phyloP scores from a whole-genome alignment of 2,797 vertebrate species.

The Chaunax sp. region DNA sequence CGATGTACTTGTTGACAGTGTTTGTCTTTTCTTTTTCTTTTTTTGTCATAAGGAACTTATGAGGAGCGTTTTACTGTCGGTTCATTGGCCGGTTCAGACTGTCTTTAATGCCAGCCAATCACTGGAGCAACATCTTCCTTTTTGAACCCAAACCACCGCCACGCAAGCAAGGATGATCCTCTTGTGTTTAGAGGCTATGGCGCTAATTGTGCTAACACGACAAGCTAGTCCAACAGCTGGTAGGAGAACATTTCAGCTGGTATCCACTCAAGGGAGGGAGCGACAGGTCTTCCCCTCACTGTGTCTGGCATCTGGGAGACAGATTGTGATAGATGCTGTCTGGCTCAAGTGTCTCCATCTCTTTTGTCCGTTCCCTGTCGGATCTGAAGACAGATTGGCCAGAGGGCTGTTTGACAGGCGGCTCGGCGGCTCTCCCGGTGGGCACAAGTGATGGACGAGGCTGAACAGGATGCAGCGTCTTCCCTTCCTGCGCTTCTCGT shows the following conservation, averaged over 20 bases:
- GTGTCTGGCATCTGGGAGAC: constrained; percentile 55
- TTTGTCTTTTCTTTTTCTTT: too few relatives aligned
- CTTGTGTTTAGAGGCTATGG: constrained; percentile 7
- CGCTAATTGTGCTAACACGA: constrained; percentile 27
- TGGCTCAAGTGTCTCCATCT: constrained; percentile 73
- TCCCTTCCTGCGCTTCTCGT: constrained; percentile 70
- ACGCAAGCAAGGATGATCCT: too few relatives aligned
- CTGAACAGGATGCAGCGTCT: constrained; percentile 80
- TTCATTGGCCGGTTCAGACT: too few relatives aligned
- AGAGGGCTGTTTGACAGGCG: constrained; percentile 67
- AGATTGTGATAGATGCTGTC: constrained; percentile 80
- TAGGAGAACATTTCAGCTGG: background rate
- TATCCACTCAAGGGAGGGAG: constrained; percentile 13
- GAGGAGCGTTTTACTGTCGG: too few relatives aligned
- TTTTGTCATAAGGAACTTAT: too few relatives aligned
- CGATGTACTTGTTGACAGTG: too few relatives aligned
- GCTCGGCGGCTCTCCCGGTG: constrained; percentile 64
- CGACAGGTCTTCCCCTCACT: constrained; percentile 8
- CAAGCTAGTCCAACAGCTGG: constrained; percentile 21
- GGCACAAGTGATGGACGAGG: constrained; percentile 81
- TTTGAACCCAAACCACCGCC: too few relatives aligned
- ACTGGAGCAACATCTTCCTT: background rate
- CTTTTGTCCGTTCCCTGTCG: constrained; percentile 78
- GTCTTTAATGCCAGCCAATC: too few relatives aligned
- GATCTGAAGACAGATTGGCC: constrained; percentile 74